phyloP scores from a whole-genome alignment of 2,113 vertebrate genomes.

The Toxotes jaculatrix region DNA sequence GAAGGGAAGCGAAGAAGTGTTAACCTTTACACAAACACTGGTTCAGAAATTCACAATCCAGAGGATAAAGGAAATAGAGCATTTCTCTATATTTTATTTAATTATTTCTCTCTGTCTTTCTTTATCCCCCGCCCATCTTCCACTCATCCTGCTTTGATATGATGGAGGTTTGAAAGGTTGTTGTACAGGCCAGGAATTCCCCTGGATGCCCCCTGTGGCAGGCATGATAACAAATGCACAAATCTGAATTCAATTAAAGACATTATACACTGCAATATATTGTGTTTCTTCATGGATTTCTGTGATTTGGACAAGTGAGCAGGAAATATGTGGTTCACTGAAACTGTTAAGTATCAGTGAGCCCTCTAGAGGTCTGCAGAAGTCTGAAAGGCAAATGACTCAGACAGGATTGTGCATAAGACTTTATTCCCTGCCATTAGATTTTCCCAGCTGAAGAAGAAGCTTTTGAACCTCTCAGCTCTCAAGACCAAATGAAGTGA shows the following conservation, averaged over 20 bases:
- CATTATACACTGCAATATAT: background rate
- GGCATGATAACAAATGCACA: background rate
- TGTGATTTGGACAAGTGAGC: constrained; percentile 5
- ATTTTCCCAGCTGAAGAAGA: constrained; percentile 7
- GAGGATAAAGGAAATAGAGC: background rate
- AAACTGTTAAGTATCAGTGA: constrained; percentile 8
- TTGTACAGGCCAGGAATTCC: background rate
- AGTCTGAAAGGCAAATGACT: constrained; percentile 5
- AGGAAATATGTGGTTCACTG: background rate
- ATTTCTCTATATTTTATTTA: background rate
- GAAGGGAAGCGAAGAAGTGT: constrained; percentile 24
- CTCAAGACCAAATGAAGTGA: background rate
- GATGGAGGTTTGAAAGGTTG: background rate
- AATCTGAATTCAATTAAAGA: constrained; percentile 4
- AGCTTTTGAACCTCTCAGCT: background rate
- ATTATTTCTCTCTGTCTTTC: background rate
- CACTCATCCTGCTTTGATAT: background rate
- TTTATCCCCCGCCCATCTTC: background rate
- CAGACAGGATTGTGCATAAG: background rate
- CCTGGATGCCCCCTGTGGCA: background rate
- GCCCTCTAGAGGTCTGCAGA: constrained; percentile 12
- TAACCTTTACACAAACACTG: background rate
- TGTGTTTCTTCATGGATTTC: constrained; percentile 23
- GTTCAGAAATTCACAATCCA: background rate
- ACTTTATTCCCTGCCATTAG: background rate